Conservation (phyloP, 1,140 invertebrate species). For the Calosoma granatense region DNA sequence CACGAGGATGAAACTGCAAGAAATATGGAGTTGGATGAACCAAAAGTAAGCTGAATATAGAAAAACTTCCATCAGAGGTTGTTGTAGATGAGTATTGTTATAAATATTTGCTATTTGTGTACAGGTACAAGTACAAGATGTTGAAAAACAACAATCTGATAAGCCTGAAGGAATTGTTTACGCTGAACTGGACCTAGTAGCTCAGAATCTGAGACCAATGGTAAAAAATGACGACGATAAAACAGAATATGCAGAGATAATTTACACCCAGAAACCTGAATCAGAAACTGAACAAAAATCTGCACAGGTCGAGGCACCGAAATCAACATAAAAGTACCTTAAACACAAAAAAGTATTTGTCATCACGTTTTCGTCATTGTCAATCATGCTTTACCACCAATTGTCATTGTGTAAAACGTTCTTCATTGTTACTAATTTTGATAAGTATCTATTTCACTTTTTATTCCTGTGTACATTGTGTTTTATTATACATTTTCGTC, state of each 20-base stretch:
- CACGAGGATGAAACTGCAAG: constrained; percentile 22
- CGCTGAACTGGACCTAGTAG: constrained; percentile 45
- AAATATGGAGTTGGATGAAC: constrained; percentile 20
- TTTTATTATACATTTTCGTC: no score
- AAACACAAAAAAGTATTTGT: no score
- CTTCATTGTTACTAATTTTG: no score
- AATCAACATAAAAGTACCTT: neutral
- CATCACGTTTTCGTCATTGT: no score
- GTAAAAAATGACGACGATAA: constrained; percentile 39
- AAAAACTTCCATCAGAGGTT: neutral
- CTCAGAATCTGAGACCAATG: constrained; percentile 30
- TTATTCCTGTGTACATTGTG: no score
- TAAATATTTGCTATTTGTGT: constrained; percentile 17
- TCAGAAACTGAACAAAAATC: neutral
- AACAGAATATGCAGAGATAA: constrained; percentile 52
- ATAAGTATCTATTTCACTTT: no score
- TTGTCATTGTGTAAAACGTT: no score
- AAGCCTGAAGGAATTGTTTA: constrained; percentile 43
- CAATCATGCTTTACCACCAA: no score
- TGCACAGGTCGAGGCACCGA: neutral
- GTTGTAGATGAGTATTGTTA: constrained; percentile 8
- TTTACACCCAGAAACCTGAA: constrained; percentile 30
- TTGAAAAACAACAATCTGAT: constrained; percentile 23
- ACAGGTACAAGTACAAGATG: constrained; percentile 28
- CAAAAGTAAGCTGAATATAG: constrained; percentile 13